Evolutionary conservation across 30 jellyfish, hydroid and myxozoan species (phyloP).

Genomic region (Pseudorhiza aurosa): DNA sequence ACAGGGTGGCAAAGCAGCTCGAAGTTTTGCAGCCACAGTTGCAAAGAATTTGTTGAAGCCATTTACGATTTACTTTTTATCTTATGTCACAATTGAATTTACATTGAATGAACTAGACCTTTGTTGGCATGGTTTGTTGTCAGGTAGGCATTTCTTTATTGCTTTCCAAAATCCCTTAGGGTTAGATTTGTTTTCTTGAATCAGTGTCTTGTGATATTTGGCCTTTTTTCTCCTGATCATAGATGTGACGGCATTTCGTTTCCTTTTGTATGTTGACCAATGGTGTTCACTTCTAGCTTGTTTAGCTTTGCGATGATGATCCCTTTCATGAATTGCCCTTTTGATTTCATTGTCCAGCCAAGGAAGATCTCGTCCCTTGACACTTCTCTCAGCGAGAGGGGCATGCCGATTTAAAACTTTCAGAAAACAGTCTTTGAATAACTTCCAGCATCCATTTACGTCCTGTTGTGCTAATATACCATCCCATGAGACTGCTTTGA

Average conservation of each 20-base stretch:
- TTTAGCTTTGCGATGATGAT: conserved; percentile 58
- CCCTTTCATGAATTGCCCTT: conserved; percentile 9
- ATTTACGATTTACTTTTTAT: conserved; percentile 15
- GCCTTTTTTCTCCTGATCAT: conserved; percentile 50
- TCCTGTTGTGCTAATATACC: conserved; percentile 10
- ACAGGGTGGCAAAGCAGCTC: conserved; percentile 62
- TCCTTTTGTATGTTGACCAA: conserved; percentile 65
- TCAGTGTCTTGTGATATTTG: conserved; percentile 37
- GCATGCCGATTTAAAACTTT: conserved; percentile 51
- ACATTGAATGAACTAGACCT: conserved; percentile 53
- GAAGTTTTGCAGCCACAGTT: conserved; percentile 67
- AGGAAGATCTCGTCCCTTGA: conserved; percentile 65
- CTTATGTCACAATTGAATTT: conserved; percentile 35
- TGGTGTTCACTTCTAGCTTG: conserved; percentile 51
- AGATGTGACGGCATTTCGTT: conserved; percentile 59
- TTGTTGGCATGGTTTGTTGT: conserved; percentile 56
- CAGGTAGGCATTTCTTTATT: conserved; percentile 57
- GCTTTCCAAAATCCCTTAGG: conserved; percentile 76
- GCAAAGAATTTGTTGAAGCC: conserved; percentile 50
- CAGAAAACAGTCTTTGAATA: conserved; percentile 43
- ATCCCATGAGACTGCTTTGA: conserved; percentile 49
- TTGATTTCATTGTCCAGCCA: conserved; percentile 65
- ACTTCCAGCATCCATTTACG: conserved; percentile 51
- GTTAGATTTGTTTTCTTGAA: conserved; percentile 44
- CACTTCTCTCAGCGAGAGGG: conserved; percentile 58